Conservation (phyloP, 2,797 vertebrate species). For the Brotula barbata region DNA sequence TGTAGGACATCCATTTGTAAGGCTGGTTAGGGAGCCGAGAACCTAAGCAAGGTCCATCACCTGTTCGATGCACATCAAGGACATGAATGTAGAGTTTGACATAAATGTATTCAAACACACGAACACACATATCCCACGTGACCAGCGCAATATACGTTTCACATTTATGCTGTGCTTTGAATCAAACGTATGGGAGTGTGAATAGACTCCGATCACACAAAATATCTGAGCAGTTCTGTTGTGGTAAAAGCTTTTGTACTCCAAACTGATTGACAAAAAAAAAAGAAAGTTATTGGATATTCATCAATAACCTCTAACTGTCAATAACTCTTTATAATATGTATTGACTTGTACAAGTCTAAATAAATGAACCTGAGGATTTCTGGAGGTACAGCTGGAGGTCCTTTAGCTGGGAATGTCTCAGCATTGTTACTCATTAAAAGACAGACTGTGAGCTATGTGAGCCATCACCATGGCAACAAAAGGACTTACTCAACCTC, state of each 20-base stretch:
- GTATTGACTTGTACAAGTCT: not conserved
- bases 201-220: not conserved
- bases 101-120: too few relatives aligned
- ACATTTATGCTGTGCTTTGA: too few relatives aligned
- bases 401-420: not conserved
- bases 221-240: not conserved
- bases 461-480: slow-evolving; percentile 36
- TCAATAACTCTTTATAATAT: too few relatives aligned
- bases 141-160: too few relatives aligned
- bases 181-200: not conserved
- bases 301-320: too few relatives aligned
- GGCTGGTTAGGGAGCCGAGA: slow-evolving; percentile 93
- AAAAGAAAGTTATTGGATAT: too few relatives aligned
- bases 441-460: not conserved
- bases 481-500: slow-evolving; percentile 6
- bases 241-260: not conserved
- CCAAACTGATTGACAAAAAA: too few relatives aligned
- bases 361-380: not conserved
- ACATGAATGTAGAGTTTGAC: not conserved
- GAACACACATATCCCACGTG: too few relatives aligned
- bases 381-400: not conserved
- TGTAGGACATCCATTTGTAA: slow-evolving; percentile 97
- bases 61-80: slow-evolving; percentile 68
- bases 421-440: slow-evolving; percentile 27
- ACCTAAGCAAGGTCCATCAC: slow-evolving; percentile 91